Evolutionary conservation across 2,888 invertebrate species (phyloP), one percentile per base, ranked within the genome.

Genomic region (Hofmannophila pseudospretella): DNA sequence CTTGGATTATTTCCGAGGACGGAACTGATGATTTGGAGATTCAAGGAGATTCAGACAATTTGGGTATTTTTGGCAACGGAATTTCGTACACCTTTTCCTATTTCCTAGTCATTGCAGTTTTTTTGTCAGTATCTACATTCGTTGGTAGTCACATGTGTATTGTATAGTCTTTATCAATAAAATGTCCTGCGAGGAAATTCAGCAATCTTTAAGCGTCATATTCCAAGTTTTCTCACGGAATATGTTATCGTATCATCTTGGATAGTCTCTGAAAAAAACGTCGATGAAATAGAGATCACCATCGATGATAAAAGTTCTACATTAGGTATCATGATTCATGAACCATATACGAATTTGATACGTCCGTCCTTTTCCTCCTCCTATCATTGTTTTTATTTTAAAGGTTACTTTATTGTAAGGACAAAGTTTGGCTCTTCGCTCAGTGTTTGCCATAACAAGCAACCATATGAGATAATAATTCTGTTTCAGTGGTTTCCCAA

Each of bases 171-270:
- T n/a, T n/a, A n/a, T n/a, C n/a, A n/a, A n/a, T 96, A 96, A 79
- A 95, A 96, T 80, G 95, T 96, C 52, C 89, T 96, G 60, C 92
- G 93, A 67, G 96, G 96, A 67, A 96, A 96, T 85, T 92, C 95
- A 51, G 96, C 94, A 51, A 93, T 96, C 72, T 89, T 96, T 66
- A 96, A 96, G 89, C 96, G 96, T 88, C 95, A 95, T 85, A 95
- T 96, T 79, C 96, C 96, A 61, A 95, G 95, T 88, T 96, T 96
- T 88, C 95, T 96, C 62, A 93, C 95, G 64, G 96, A 96, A 88
- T 96, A 94, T 84, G 95, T 96, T 60, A 90, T 89, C 65, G 94
- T 96, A 54, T 91, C 92, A 53, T 93, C 94, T 65, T 96, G 96
- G 96, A 89, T 94, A 67, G 92, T 96, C 78, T 93, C 93, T 34